Percentiles rank a stretch among this genome's conserved stretches.
phyloP scores from a whole-genome alignment of 2,113 vertebrate genomes.

The Cyprinus carpio region DNA sequence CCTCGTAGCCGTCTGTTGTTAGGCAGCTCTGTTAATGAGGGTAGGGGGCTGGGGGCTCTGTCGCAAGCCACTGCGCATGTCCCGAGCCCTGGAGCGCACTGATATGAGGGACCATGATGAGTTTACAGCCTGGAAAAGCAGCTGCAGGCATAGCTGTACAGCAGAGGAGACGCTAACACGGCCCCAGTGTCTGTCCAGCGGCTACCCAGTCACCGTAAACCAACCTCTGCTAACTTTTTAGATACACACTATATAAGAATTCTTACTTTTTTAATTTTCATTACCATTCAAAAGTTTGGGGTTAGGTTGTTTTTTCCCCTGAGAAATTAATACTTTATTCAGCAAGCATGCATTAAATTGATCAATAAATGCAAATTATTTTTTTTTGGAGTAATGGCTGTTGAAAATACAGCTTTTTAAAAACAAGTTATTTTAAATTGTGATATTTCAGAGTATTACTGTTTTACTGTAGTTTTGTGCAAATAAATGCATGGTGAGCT shows the following conservation, averaged over 20 bases:
- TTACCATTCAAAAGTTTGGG: not conserved
- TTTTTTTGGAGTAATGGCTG: not conserved
- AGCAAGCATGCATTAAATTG: not conserved
- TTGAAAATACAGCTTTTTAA: not conserved
- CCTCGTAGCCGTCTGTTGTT: constrained; percentile 1
- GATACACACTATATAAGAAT: not conserved
- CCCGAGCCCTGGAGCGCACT: constrained; percentile 21
- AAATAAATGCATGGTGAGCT: not conserved
- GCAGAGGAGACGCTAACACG: constrained; percentile 6
- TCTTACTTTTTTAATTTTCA: not conserved
- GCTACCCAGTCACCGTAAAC: not conserved
- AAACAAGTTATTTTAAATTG: too few species aligned
- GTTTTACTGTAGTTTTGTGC: not conserved
- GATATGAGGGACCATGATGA: constrained; percentile 58
- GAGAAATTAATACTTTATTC: not conserved
- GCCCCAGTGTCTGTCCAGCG: not conserved
- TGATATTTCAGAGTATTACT: not conserved
- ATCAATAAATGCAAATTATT: not conserved
- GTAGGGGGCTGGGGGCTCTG: not conserved
- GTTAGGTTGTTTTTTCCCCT: not conserved
- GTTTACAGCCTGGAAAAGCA: constrained; percentile 64
- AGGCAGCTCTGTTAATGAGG: constrained; percentile 18
- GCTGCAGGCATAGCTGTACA: constrained; percentile 40
- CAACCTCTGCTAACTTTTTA: constrained; percentile 13
- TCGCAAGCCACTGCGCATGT: constrained; percentile 27